Percentiles rank a stretch among this genome's conserved stretches.
phyloP scores from a whole-genome alignment of 2,797 vertebrate genomes.

The Galago senegalensis region DNA sequence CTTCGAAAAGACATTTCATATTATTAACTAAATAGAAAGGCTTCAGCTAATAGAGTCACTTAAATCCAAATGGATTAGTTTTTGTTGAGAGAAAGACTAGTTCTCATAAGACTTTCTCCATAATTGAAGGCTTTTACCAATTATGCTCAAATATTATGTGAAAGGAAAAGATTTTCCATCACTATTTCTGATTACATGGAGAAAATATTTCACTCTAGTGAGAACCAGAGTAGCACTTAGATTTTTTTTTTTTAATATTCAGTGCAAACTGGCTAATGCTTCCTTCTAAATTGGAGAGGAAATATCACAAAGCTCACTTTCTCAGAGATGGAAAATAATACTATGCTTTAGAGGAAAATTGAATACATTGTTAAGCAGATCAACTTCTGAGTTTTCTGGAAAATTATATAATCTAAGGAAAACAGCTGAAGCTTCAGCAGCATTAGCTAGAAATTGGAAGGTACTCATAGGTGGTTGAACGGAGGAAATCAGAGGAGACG shows the following conservation, averaged over 20 bases:
- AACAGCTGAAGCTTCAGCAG: conserved; percentile 45
- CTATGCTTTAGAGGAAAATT: conserved; percentile 73
- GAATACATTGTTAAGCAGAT: conserved; percentile 73
- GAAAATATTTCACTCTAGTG: conserved; percentile 69
- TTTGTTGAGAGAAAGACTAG: conserved; percentile 61
- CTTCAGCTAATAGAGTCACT: conserved; percentile 65
- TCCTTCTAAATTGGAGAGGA: conserved; percentile 67
- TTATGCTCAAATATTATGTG: conserved; percentile 71
- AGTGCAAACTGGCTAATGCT: conserved; percentile 66
- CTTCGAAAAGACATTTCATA: conserved; percentile 55
- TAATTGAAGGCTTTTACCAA: conserved; percentile 76
- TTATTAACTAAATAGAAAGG: conserved; percentile 65
- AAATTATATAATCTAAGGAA: conserved; percentile 74
- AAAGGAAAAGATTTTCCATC: conserved; percentile 71
- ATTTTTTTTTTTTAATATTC: not conserved
- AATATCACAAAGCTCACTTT: conserved; percentile 73
- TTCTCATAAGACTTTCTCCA: conserved; percentile 64
- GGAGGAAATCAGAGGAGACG: conserved; percentile 59
- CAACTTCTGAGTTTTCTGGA: conserved; percentile 72
- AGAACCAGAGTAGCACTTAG: conserved; percentile 58
- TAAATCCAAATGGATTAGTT: conserved; percentile 71
- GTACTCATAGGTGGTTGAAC: conserved; percentile 51
- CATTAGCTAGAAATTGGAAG: conserved; percentile 60
- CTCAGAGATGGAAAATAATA: conserved; percentile 71
- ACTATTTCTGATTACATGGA: conserved; percentile 68